Evolutionary conservation across 2,888 invertebrate species (phyloP).

Genomic region (Cataglyphis livida): DNA sequence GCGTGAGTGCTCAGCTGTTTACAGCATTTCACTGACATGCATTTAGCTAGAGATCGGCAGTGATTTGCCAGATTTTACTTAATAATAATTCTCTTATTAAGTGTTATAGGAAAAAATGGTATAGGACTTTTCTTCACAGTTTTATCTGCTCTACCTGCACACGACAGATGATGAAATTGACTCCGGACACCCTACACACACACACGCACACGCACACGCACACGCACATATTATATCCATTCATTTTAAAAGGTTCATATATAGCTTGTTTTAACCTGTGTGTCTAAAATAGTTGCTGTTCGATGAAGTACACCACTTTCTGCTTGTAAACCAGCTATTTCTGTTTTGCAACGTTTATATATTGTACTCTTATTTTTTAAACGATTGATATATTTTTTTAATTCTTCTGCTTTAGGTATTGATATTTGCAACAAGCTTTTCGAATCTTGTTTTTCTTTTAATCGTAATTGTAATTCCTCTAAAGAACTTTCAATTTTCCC

Average conservation of each 20-base stretch:
- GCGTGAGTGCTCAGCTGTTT: too few species aligned
- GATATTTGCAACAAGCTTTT: slow-evolving; percentile 76
- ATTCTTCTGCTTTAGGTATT: slow-evolving; percentile 89
- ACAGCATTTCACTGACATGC: too few species aligned
- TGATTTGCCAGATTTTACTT: too few species aligned
- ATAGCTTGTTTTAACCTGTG: slow-evolving; percentile 84
- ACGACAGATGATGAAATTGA: too few species aligned
- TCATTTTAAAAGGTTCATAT: not conserved
- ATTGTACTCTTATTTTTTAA: slow-evolving; percentile 92
- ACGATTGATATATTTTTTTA: slow-evolving; percentile 94
- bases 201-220: too few species aligned
- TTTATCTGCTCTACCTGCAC: too few species aligned
- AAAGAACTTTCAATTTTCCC: slow-evolving; percentile 88
- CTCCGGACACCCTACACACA: too few species aligned
- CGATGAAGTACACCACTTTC: slow-evolving; percentile 92
- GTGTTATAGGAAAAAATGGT: too few species aligned
- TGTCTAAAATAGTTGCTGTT: slow-evolving; percentile 91
- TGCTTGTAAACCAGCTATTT: slow-evolving; percentile 91
- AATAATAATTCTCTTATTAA: too few species aligned
- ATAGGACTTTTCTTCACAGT: too few species aligned
- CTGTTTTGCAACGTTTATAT: slow-evolving; percentile 93
- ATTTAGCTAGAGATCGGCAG: too few species aligned
- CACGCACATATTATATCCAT: too few species aligned
- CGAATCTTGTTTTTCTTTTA: slow-evolving; percentile 79
- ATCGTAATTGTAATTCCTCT: slow-evolving; percentile 87